A percentile compares a stretch with the other conserved stretches of the same genome.
Conservation (phyloP, 2,888 invertebrate species). For the Scaptomyza tumidula region DNA sequence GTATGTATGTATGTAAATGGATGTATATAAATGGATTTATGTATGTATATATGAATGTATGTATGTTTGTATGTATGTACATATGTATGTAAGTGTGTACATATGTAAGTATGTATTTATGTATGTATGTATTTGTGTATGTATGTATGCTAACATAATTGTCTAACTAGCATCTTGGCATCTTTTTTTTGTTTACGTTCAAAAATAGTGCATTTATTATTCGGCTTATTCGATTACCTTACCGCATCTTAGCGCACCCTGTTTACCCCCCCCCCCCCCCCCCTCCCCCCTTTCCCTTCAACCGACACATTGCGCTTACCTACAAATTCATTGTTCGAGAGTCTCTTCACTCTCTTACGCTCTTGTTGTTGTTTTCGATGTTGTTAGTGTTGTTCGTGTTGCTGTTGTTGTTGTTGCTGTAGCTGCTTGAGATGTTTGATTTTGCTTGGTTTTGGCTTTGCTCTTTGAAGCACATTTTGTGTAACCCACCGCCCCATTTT, state of each 20-base stretch:
- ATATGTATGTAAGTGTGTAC: neutral
- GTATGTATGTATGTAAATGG: too few relatives aligned
- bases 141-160: neutral
- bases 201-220: slow-evolving; percentile 9
- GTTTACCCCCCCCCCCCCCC: neutral
- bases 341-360: neutral
- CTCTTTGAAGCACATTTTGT: slow-evolving; percentile 60
- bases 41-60: too few relatives aligned
- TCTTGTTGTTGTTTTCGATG: slow-evolving; percentile 5
- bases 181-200: slow-evolving; percentile 5
- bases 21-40: too few relatives aligned
- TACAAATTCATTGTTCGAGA: slow-evolving; percentile 1
- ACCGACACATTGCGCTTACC: slow-evolving; percentile 10
- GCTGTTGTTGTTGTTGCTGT: neutral
- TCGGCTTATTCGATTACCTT: slow-evolving; percentile 57
- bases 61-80: too few relatives aligned
- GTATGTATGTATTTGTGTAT: too few relatives aligned
- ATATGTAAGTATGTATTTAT: neutral
- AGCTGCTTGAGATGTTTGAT: neutral
- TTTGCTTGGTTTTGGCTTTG: slow-evolving; percentile 13
- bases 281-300: neutral
- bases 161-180: neutral
- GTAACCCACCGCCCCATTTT: slow-evolving; percentile 74
- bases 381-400: neutral
- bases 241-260: slow-evolving; percentile 38